phyloP scores from a whole-genome alignment of 2,113 vertebrate species.

The Phycodurus eques region DNA sequence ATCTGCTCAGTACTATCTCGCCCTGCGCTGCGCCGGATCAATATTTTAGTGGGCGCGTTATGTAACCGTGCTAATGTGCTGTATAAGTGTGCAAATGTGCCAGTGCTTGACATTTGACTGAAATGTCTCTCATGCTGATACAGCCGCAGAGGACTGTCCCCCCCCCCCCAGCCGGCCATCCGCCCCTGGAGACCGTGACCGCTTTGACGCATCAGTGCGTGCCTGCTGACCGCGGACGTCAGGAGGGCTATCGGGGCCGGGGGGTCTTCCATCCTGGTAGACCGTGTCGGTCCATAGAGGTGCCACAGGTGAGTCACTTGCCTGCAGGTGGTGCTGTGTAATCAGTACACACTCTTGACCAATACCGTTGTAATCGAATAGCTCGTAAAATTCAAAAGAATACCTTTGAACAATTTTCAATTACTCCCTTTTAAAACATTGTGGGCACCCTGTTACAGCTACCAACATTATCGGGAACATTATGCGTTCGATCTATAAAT shows the following conservation, averaged over 20 bases:
- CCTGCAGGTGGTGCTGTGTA: constrained; percentile 11
- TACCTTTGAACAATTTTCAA: background rate
- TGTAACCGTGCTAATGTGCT: constrained; percentile 10
- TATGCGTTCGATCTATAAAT: too few relatives aligned
- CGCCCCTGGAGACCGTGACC: constrained; percentile 48
- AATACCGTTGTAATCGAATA: background rate
- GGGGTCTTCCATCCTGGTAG: constrained; percentile 27
- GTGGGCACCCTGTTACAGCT: too few relatives aligned
- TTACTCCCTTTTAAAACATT: background rate
- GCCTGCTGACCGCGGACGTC: constrained; percentile 15
- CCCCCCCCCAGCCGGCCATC: constrained; percentile 41
- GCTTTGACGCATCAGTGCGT: constrained; percentile 51
- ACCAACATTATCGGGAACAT: too few relatives aligned
- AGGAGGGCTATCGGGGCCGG: constrained; percentile 21
- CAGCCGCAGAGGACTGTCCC: constrained; percentile 46
- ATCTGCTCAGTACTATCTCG: background rate
- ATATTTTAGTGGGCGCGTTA: background rate
- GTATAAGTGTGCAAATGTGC: constrained; percentile 13
- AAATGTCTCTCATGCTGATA: constrained; percentile 64
- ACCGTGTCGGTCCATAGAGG: constrained; percentile 35
- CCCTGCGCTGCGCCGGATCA: background rate
- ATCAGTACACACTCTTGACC: constrained; percentile 1
- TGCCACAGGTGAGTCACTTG: constrained; percentile 35
- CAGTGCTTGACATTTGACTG: constrained; percentile 57
- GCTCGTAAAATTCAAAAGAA: background rate